Evolutionary conservation across 2,797 vertebrate genomes (phyloP).

Genomic region (Chloroceryle amazona): DNA sequence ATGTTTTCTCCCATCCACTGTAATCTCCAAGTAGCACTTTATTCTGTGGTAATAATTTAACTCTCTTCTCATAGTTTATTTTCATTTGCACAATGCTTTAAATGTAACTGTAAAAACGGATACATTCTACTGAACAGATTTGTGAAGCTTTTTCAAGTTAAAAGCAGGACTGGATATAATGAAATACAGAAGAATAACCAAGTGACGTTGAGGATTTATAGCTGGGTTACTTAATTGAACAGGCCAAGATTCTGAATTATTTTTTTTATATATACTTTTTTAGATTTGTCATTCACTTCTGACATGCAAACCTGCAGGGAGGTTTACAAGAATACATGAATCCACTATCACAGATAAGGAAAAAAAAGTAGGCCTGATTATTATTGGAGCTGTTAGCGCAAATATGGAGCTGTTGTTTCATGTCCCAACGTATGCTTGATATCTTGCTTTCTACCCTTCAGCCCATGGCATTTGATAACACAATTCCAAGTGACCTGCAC

Average conservation of each 20-base stretch:
- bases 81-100: not conserved
- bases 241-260: not conserved
- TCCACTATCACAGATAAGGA: not conserved
- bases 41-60: not conserved
- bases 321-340: not conserved
- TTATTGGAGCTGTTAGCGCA: not conserved
- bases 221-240: not conserved
- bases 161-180: not conserved
- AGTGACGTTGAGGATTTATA: not conserved
- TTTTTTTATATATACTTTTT: not conserved
- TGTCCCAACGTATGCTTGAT: not conserved
- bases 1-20: not conserved
- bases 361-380: not conserved
- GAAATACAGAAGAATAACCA: not conserved
- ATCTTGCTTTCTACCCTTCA: not conserved
- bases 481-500: not conserved
- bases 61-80: not conserved
- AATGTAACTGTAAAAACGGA: not conserved
- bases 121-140: not conserved
- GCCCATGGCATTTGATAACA: not conserved
- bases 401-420: not conserved
- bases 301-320: not conserved
- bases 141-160: not conserved
- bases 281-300: not conserved
- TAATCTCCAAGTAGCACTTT: not conserved